A percentile compares a stretch with the other conserved stretches of the same genome.
phyloP scores from a whole-genome alignment of 1,140 invertebrate species.

The Halyomorpha halys region DNA sequence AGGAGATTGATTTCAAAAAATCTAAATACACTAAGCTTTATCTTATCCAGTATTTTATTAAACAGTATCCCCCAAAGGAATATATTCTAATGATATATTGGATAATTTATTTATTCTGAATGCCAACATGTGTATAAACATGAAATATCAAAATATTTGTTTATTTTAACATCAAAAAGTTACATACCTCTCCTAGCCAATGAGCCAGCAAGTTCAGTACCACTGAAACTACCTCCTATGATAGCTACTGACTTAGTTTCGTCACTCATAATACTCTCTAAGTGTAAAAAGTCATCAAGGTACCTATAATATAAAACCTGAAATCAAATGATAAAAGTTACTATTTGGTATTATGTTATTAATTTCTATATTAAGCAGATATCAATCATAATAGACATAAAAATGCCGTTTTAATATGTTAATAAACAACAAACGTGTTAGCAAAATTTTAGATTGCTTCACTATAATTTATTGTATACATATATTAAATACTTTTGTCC shows the following conservation, averaged over 20 bases:
- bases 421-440: neutral
- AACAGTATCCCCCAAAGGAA: too few relatives aligned
- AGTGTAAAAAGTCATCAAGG: conserved; percentile 51
- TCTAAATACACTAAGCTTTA: too few relatives aligned
- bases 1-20: too few relatives aligned
- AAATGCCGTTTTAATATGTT: neutral
- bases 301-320: conserved; percentile 49
- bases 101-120: too few relatives aligned
- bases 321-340: neutral
- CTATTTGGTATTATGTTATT: neutral
- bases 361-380: too few relatives aligned
- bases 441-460: neutral
- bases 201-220: conserved; percentile 81
- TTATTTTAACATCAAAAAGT: neutral
- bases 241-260: conserved; percentile 60
- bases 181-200: conserved; percentile 49
- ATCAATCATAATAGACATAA: too few relatives aligned
- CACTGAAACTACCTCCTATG: conserved; percentile 82
- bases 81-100: too few relatives aligned
- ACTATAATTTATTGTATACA: too few relatives aligned
- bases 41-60: too few relatives aligned
- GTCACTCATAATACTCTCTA: conserved; percentile 44
- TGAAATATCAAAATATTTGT: neutral
- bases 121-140: too few relatives aligned
- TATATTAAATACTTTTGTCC: too few relatives aligned